phyloP scores from a whole-genome alignment of 2,797 vertebrate species.

The Discoglossus pictus region DNA sequence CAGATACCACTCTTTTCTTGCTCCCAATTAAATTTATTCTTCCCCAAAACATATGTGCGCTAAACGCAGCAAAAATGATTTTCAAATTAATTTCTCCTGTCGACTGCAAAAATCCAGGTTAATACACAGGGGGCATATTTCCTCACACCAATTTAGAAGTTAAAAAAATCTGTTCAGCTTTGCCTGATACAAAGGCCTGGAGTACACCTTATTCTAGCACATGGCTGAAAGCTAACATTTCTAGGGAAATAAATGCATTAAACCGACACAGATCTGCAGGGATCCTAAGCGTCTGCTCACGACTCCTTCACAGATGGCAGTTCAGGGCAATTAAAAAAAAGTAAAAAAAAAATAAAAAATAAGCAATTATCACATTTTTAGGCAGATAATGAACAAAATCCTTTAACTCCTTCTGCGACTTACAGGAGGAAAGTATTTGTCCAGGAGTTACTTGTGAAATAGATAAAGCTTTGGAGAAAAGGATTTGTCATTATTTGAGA shows the following conservation, averaged over 20 bases:
- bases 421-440: too few species aligned
- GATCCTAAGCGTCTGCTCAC: slow-evolving; percentile 38
- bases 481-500: too few species aligned
- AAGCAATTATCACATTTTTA: slow-evolving; percentile 48
- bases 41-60: too few species aligned
- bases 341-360: slow-evolving; percentile 18
- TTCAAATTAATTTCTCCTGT: too few species aligned
- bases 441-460: too few species aligned
- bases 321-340: slow-evolving; percentile 48
- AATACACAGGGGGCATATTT: too few species aligned
- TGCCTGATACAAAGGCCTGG: neutral
- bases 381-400: slow-evolving; percentile 41
- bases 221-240: slow-evolving; percentile 32
- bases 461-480: too few species aligned
- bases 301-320: slow-evolving; percentile 38
- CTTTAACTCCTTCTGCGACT: slow-evolving; percentile 33
- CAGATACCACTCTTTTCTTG: too few species aligned
- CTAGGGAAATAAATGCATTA: slow-evolving; percentile 40
- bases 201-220: slow-evolving; percentile 20
- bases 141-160: too few species aligned
- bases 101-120: too few species aligned
- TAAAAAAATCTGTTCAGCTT: neutral
- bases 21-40: too few species aligned
- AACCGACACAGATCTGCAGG: slow-evolving; percentile 38
- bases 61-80: too few species aligned